phyloP scores from a whole-genome alignment of 2,888 invertebrate species.

The Heliconius aoede region DNA sequence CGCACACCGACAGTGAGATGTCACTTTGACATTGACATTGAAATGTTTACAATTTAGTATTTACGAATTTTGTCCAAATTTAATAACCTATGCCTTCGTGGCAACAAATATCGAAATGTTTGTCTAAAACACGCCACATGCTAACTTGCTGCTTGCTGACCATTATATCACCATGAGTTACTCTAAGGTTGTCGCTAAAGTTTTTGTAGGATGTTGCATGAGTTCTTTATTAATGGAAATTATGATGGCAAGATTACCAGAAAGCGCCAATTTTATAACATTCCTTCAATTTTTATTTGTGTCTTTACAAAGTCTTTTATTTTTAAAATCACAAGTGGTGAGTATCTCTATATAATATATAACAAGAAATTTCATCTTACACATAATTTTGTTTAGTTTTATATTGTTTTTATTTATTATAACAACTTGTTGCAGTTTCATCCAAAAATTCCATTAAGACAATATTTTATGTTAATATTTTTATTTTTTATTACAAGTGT shows the following conservation, averaged over 20 bases:
- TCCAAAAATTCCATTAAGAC: slow-evolving; percentile 71
- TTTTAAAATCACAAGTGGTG: slow-evolving; percentile 56
- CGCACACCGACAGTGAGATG: neutral
- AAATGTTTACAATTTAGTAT: slow-evolving; percentile 13
- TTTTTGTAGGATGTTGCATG: slow-evolving; percentile 71
- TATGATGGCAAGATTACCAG: slow-evolving; percentile 67
- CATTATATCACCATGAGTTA: neutral
- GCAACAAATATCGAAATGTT: neutral
- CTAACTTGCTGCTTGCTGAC: neutral
- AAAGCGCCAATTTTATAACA: slow-evolving; percentile 72
- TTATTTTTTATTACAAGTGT: slow-evolving; percentile 78
- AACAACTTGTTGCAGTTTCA: slow-evolving; percentile 66
- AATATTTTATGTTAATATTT: slow-evolving; percentile 69
- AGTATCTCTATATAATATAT: too few relatives aligned
- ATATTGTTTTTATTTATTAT: neutral
- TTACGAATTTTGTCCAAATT: neutral
- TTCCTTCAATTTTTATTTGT: slow-evolving; percentile 76
- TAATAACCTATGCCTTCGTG: slow-evolving; percentile 10
- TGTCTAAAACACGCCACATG: neutral
- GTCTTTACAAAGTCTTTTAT: slow-evolving; percentile 66
- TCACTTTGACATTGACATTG: slow-evolving; percentile 7
- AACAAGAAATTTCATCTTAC: slow-evolving; percentile 31
- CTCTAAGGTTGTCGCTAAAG: slow-evolving; percentile 55
- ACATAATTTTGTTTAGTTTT: neutral
- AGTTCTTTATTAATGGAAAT: slow-evolving; percentile 78